Evolutionary conservation across 2,888 invertebrate genomes (phyloP).

Genomic region (Drosophila neotestacea): DNA sequence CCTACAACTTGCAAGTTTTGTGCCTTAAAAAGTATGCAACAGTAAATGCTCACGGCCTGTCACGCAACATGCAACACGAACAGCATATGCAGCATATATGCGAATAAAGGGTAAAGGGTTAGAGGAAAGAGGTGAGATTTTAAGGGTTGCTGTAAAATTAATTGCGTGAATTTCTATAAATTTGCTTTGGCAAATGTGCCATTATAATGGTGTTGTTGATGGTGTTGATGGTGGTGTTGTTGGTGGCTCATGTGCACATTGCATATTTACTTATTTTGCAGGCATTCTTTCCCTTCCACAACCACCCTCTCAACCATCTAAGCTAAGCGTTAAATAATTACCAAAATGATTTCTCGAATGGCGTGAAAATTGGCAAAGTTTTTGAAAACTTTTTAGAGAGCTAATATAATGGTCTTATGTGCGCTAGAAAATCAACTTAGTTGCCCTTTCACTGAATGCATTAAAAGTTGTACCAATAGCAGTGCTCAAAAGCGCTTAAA

Average conservation of each 20-base stretch:
- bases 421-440: not conserved
- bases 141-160: slow-evolving; percentile 40
- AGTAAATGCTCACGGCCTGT: slow-evolving; percentile 27
- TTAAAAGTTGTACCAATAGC: not conserved
- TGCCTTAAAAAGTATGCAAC: slow-evolving; percentile 29
- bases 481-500: not conserved
- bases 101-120: too few relatives aligned
- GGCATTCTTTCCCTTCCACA: not conserved
- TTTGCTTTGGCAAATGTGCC: slow-evolving; percentile 28
- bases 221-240: not conserved
- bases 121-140: not conserved
- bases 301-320: not conserved
- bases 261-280: slow-evolving; percentile 1
- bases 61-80: slow-evolving; percentile 31
- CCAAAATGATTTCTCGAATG: slow-evolving; percentile 20
- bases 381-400: slow-evolving; percentile 3
- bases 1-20: slow-evolving; percentile 15
- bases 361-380: slow-evolving; percentile 29
- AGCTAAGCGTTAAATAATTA: slow-evolving; percentile 13
- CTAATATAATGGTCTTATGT: slow-evolving; percentile 3
- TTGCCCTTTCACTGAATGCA: not conserved
- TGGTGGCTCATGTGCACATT: slow-evolving; percentile 1
- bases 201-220: not conserved
- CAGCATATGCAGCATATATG: not conserved
- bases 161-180: slow-evolving; percentile 55